phyloP scores from a whole-genome alignment of 2,888 invertebrate species.

The Mesochorus sp. region DNA sequence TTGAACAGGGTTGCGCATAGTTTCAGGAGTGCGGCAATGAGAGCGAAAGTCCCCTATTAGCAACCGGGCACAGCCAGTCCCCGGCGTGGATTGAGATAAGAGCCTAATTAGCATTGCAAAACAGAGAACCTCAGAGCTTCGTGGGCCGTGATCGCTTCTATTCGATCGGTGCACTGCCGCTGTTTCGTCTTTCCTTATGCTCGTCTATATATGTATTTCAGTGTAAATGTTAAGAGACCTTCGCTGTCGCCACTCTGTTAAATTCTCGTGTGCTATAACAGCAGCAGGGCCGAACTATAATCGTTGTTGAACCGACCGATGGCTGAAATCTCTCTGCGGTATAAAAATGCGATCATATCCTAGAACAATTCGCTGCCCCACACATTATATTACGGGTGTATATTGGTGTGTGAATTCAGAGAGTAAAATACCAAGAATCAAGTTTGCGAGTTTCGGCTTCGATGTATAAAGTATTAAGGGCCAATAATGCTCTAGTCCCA shows the following conservation, averaged over 20 bases:
- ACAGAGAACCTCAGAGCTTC: conserved; percentile 49
- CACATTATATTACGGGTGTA: not conserved
- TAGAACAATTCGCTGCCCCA: not conserved
- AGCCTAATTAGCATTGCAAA: conserved; percentile 70
- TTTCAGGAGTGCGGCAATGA: conserved; percentile 10
- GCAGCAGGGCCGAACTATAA: too few species aligned
- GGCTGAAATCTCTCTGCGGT: not conserved
- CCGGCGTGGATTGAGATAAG: conserved; percentile 54
- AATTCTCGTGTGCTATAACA: conserved; percentile 35
- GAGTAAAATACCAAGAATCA: not conserved
- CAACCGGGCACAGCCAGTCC: conserved; percentile 34
- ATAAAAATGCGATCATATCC: not conserved
- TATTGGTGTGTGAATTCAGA: not conserved
- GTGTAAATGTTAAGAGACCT: not conserved
- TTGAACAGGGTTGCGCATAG: conserved; percentile 55
- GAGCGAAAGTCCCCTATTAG: conserved; percentile 61
- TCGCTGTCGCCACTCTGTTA: conserved; percentile 13
- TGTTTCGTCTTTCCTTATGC: conserved; percentile 22
- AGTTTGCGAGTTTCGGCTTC: not conserved
- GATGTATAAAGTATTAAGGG: not conserved
- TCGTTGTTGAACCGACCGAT: conserved; percentile 14
- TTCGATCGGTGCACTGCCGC: conserved; percentile 16
- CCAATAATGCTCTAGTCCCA: not conserved
- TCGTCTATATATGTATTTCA: not conserved
- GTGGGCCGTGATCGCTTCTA: conserved; percentile 13